These are phyloP conservation scores for Heterodera schachtii DNA, from an alignment of 1,140 invertebrate genomes.

Conservation along the genomic window DNA sequence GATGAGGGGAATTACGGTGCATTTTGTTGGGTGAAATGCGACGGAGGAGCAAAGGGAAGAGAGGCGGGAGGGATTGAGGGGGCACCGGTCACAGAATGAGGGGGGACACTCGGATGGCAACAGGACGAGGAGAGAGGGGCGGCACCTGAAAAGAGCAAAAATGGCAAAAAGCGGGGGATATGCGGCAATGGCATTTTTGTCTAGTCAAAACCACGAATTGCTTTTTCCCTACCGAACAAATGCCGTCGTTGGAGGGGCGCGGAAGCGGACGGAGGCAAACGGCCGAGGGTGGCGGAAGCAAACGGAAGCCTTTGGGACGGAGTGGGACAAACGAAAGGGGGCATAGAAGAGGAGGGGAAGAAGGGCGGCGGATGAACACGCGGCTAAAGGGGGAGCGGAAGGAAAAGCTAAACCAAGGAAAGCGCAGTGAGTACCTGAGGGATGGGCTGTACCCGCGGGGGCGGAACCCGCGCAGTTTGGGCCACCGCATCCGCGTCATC, in stretches of 20 bases:
- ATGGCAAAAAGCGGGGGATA: not conserved
- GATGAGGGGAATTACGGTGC: not conserved
- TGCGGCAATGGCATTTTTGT: conserved; percentile 1
- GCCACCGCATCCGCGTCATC: conserved; percentile 23
- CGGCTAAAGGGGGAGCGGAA: not conserved
- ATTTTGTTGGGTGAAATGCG: conserved; percentile 12
- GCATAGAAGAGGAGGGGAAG: conserved; percentile 26
- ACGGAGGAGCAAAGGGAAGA: not conserved
- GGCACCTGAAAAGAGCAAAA: not conserved
- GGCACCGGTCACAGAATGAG: not conserved
- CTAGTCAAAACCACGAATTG: not conserved
- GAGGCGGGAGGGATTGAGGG: not conserved
- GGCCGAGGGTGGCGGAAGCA: conserved; percentile 36
- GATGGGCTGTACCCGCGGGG: conserved; percentile 45
- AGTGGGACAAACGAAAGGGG: conserved; percentile 24
- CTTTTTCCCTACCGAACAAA: not conserved
- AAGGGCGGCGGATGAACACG: not conserved
- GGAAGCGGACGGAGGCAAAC: conserved; percentile 19
- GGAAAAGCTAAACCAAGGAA: not conserved
- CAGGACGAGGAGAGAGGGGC: not conserved
- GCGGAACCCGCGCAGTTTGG: conserved; percentile 47
- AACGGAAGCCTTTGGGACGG: conserved; percentile 28
- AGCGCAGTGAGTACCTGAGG: conserved; percentile 13
- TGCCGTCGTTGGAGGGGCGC: conserved; percentile 14
- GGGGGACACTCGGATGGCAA: not conserved